These are phyloP conservation scores for Florisuga fusca DNA, from an alignment of 2,797 vertebrate species.

Conservation along the genomic window DNA sequence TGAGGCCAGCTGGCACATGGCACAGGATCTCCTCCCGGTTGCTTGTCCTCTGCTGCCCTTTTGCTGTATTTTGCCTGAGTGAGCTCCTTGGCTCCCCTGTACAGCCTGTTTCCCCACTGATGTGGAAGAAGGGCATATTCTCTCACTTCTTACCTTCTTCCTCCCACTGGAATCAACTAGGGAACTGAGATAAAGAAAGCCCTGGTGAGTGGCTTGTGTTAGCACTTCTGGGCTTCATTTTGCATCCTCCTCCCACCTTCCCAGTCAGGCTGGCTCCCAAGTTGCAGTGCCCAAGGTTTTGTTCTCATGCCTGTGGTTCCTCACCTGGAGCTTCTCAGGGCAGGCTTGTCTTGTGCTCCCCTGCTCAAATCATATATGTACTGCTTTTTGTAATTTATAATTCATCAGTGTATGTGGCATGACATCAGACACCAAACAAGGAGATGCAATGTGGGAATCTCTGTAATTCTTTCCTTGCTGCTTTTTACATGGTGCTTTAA, in stretches of 20 bases:
- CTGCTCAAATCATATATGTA: not conserved
- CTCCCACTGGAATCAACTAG: not conserved
- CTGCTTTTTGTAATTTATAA: not conserved
- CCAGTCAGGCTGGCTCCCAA: not conserved
- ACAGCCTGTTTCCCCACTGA: not conserved
- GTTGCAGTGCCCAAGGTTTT: not conserved
- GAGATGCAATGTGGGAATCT: not conserved
- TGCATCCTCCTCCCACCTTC: not conserved
- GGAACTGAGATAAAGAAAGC: not conserved
- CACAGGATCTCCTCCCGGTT: not conserved
- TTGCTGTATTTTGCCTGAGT: not conserved
- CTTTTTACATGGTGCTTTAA: not conserved
- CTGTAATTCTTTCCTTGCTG: not conserved
- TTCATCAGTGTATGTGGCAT: not conserved
- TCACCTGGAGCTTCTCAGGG: not conserved
- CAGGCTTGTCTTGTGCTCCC: rapidly evolving
- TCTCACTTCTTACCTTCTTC: not conserved
- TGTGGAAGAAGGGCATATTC: not conserved
- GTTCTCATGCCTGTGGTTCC: not conserved
- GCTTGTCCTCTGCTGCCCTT: not conserved
- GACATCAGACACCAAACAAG: not conserved
- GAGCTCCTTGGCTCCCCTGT: not conserved
- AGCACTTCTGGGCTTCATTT: not conserved
- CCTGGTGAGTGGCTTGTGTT: not conserved
- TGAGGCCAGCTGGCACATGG: not conserved